Conservation (phyloP, 2,113 vertebrate species). For the Leiothrix lutea region DNA sequence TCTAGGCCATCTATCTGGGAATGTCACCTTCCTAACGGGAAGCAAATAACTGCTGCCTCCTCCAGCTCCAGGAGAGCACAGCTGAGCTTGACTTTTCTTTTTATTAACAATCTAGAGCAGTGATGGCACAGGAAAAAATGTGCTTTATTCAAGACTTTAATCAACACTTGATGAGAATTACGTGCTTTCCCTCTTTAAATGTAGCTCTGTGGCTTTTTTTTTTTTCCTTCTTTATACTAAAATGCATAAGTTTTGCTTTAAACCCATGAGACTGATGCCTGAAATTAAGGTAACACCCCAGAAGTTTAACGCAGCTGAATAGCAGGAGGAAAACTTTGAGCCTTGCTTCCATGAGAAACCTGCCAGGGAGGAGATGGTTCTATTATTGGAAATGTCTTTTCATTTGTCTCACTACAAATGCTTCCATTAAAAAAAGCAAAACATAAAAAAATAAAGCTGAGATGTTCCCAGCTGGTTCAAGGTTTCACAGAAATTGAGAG, state of each 20-base stretch:
- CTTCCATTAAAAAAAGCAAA: not conserved
- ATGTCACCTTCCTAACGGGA: not conserved
- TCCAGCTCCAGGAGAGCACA: not conserved
- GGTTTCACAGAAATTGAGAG: not conserved
- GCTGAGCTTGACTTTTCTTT: not conserved
- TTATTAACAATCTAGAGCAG: not conserved
- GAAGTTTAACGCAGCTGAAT: not conserved
- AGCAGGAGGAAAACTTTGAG: not conserved
- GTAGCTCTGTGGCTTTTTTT: not conserved
- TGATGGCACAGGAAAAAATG: not conserved
- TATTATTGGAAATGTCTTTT: not conserved
- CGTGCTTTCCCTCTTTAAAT: not conserved
- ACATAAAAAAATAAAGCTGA: not conserved
- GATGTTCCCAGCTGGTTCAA: not conserved
- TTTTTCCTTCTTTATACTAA: not conserved
- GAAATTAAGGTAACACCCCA: not conserved
- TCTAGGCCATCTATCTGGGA: not conserved
- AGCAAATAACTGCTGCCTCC: not conserved
- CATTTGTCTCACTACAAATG: not conserved
- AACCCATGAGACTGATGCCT: not conserved
- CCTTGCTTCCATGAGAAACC: not conserved
- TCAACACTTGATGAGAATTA: not conserved
- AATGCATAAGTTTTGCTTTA: not conserved
- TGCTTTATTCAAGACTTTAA: not conserved
- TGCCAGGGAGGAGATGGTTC: not conserved